phyloP scores from a whole-genome alignment of 1,140 invertebrate species.

The Sycophaga agraensis region DNA sequence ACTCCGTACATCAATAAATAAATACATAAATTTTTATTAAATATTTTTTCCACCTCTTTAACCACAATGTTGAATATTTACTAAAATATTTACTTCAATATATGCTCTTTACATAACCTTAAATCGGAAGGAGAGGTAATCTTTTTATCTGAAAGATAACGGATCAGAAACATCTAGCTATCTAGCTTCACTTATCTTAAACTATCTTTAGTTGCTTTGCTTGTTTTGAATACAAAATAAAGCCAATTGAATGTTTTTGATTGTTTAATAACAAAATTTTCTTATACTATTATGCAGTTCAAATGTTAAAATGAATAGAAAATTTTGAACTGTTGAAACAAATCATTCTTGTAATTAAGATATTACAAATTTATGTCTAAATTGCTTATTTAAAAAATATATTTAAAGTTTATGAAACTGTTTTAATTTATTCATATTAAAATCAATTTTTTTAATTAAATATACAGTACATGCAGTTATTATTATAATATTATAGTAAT shows the following conservation, averaged over 20 bases:
- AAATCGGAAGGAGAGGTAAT: slow-evolving; percentile 18
- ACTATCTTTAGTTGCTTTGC: slow-evolving; percentile 18
- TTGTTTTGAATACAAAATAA: slow-evolving; percentile 23
- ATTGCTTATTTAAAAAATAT: too few species aligned
- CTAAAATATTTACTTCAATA: slow-evolving; percentile 4
- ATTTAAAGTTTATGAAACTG: too few species aligned
- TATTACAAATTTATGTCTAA: too few species aligned
- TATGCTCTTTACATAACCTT: slow-evolving; percentile 27
- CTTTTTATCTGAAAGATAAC: slow-evolving; percentile 2
- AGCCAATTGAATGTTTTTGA: neutral
- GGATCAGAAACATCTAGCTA: too few species aligned
- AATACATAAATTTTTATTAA: too few species aligned
- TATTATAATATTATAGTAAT: too few species aligned
- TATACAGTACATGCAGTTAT: too few species aligned
- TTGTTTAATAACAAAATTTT: slow-evolving; percentile 1
- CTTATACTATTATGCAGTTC: too few species aligned
- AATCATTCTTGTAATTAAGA: too few species aligned
- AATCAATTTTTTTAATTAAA: too few species aligned
- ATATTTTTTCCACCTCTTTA: neutral
- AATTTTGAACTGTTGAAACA: neutral
- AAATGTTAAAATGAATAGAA: neutral
- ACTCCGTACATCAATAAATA: too few species aligned
- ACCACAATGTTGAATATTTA: slow-evolving; percentile 6
- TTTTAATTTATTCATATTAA: too few species aligned
- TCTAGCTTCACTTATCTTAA: slow-evolving; percentile 11